Evolutionary conservation across 2,888 invertebrate species (phyloP), one percentile per base, ranked within the genome.

Genomic region (Kuschelorhynchus macadamiae): DNA sequence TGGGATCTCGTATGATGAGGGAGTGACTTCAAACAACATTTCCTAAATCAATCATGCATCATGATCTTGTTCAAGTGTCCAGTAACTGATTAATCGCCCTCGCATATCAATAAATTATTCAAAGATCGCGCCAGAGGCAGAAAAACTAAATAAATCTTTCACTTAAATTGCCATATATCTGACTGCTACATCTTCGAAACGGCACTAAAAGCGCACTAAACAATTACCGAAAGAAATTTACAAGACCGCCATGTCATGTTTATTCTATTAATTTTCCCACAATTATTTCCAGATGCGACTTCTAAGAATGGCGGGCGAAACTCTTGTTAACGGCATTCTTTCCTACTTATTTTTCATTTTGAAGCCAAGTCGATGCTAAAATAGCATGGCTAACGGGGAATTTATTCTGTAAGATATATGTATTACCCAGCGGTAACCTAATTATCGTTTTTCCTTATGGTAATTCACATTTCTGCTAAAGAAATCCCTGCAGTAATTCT

Each of bases 181-280:
- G 30, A 11, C 33, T 16, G 32, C 44, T 44, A 56, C 44, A 56
- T 56, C 56, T 32, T 42, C 11, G 21, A 33, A 12, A 56, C 44
- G 56, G 56, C 56, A 56, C 44, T 56, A 56, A 56, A 56, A 25
- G 41, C n/a, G 44, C 44, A 44, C 3, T 56, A 44, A 44, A 55
- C 56, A 56, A 56, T 56, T 56, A 56, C 56, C 17, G 12, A 56
- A 56, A 42, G 56, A 56, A 56, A 56, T 56, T 56, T 56, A 56
- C 56, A 56, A 14, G 56, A 44, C 32, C 30, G 56, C 20, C 8
- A 17, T 32, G 56, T 56, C 56, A 56, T 56, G 44, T 44, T 18
- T 25, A 32, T 30, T 18, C 44, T 42, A 56, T 44, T 56, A 44
- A 56, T 56, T 56, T 33, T 16, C 18, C 33, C 1, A 21, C 56